Evolutionary conservation across 2,113 vertebrate species (phyloP).

Genomic region (Atrichornis clamosus): DNA sequence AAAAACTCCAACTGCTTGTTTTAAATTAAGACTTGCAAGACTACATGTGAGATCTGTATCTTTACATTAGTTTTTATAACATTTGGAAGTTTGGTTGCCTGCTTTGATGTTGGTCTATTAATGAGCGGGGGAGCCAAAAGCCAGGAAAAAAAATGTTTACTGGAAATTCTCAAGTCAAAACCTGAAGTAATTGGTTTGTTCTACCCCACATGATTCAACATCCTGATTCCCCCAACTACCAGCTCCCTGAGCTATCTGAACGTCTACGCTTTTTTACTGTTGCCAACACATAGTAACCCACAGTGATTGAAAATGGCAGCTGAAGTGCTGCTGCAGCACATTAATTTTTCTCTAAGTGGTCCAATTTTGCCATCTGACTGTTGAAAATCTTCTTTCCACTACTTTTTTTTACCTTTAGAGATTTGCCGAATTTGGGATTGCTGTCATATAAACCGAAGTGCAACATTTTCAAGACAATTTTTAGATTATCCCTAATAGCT

Average conservation of each 20-base stretch:
- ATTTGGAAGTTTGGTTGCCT: constrained; percentile 82
- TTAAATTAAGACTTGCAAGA: constrained; percentile 76
- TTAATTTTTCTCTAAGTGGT: constrained; percentile 75
- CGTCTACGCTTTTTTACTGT: constrained; percentile 63
- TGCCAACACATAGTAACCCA: constrained; percentile 74
- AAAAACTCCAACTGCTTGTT: constrained; percentile 80
- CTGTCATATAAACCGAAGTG: constrained; percentile 37
- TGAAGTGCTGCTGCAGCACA: constrained; percentile 68
- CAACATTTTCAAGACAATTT: constrained; percentile 65
- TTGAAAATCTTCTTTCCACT: constrained; percentile 53
- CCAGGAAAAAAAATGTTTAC: constrained; percentile 61
- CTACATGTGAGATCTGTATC: constrained; percentile 70
- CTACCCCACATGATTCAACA: constrained; percentile 72
- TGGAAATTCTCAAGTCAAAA: constrained; percentile 76
- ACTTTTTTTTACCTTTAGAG: constrained; percentile 37
- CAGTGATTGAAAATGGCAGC: constrained; percentile 79
- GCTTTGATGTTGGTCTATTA: constrained; percentile 81
- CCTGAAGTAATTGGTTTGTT: constrained; percentile 79
- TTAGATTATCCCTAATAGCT: constrained; percentile 66
- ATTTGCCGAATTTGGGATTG: constrained; percentile 51
- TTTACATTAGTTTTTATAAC: constrained; percentile 79
- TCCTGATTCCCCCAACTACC: constrained; percentile 66
- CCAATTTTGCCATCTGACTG: constrained; percentile 68
- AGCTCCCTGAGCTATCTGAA: constrained; percentile 64
- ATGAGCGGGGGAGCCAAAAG: constrained; percentile 61